These are phyloP conservation scores for Prorops nasuta DNA, from an alignment of 1,140 invertebrate species.

Conservation along the genomic window DNA sequence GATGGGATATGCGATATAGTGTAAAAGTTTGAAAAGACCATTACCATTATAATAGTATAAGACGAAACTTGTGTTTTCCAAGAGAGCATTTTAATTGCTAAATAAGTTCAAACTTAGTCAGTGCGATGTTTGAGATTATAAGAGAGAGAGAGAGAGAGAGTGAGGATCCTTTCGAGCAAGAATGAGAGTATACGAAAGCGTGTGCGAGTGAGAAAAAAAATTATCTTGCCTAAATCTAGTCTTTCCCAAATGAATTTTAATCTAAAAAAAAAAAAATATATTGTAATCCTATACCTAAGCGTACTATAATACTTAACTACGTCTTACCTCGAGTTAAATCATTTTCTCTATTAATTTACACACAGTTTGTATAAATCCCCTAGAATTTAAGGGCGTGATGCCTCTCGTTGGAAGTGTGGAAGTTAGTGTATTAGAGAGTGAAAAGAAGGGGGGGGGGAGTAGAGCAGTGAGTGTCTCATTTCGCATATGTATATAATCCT, in stretches of 20 bases:
- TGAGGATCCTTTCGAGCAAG: neutral
- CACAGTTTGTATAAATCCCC: conserved; percentile 28
- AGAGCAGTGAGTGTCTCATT: neutral
- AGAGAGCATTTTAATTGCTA: conserved; percentile 28
- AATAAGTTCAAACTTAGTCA: conserved; percentile 19
- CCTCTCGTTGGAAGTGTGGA: conserved; percentile 1
- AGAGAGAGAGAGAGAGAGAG: neutral
- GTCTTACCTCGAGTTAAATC: conserved; percentile 28
- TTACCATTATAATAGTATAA: conserved; percentile 26
- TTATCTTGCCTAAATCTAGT: conserved; percentile 42
- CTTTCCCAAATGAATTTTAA: conserved; percentile 26
- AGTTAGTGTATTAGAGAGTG: no score
- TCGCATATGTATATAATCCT: conserved; percentile 10
- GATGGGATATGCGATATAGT: no score
- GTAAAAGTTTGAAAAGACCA: conserved; percentile 12
- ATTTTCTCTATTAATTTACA: conserved; percentile 28
- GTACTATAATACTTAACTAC: conserved; percentile 33
- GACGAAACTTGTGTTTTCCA: conserved; percentile 31
- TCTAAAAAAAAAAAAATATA: conserved; percentile 23
- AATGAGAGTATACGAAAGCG: conserved; percentile 13
- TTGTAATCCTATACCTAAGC: conserved; percentile 34
- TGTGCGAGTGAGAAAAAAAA: conserved; percentile 14
- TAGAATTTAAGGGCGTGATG: conserved; percentile 19
- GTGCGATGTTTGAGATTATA: neutral
- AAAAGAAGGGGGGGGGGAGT: neutral